Base-by-base conservation (phyloP, 2,888 invertebrate species). In the Andrena bicolor region DNA sequence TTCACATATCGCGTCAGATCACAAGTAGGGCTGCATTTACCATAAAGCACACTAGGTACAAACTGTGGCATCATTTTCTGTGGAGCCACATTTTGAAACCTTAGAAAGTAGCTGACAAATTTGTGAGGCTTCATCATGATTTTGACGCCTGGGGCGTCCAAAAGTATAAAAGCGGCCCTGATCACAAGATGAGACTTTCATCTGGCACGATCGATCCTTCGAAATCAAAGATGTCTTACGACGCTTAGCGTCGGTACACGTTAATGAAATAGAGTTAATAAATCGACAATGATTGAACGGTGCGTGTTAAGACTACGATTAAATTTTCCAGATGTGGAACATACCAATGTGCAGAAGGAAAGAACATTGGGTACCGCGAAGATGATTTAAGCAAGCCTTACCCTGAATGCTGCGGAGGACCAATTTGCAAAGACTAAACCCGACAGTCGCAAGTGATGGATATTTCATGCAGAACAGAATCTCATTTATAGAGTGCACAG, bases 321-420 rank as follows among this genome's bases (percentile, higher is more conserved):
- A 49, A 65, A 77, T 23, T 23, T 85, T 88, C n/a, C 41, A 90
- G 89, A 53, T 89, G 90, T 28, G 68, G 79, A 5, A 4, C n/a
- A 2, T 82, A 72, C 2, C 0, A 0, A 2, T 89, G 88, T 56
- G 23, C 5, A 0, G 8, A 51, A 20, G 71, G 32, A 5, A 58
- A 71, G 1, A 49, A 79, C 63, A 76, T 83, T 23, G 85, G 82
- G 23, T 84, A 84, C 60, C 69, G 61, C 2, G 49, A 75, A 6
- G 20, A n/a, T 5, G 79, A 88, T 78, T 26, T 81, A 20, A 73
- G 61, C 6, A 89, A 87, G 60, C 79, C 85, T 8, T 89, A 79
- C 49, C 89, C 90, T 0, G 63, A 86, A 8, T 90, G 89, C 35
- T 90, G 90, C 32, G 76, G 13, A 1, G 56, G 82, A 28, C 75